These are phyloP conservation scores for Linyphia triangularis DNA, from an alignment of 2,888 invertebrate species.

Conservation along the genomic window DNA sequence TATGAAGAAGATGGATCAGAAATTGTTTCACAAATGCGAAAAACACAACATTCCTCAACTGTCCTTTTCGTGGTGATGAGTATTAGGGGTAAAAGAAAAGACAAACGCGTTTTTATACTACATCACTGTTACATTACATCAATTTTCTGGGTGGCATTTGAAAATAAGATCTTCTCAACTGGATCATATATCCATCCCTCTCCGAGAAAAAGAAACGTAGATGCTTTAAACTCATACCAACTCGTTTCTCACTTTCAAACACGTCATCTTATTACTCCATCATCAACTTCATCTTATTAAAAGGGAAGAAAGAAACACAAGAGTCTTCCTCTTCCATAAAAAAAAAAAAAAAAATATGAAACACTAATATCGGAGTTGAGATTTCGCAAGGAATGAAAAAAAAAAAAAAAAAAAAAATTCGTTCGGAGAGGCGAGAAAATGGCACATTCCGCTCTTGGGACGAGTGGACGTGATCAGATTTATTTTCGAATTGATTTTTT, in stretches of 20 bases:
- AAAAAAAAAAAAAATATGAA: too few species aligned
- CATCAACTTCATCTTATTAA: neutral
- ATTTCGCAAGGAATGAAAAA: neutral
- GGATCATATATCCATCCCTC: too few species aligned
- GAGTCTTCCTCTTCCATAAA: neutral
- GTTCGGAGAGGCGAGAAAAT: slow-evolving; percentile 5
- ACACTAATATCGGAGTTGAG: neutral
- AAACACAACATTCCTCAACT: too few species aligned
- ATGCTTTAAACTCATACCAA: neutral
- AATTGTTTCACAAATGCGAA: too few species aligned
- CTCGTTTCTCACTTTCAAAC: neutral
- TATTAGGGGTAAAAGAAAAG: too few species aligned
- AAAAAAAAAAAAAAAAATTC: neutral
- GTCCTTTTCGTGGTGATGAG: too few species aligned
- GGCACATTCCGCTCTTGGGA: neutral
- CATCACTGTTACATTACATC: too few species aligned
- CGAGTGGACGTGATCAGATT: slow-evolving; percentile 33
- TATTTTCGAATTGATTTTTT: slow-evolving; percentile 30
- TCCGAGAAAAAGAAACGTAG: neutral
- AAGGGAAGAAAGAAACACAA: neutral
- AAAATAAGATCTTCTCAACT: too few species aligned
- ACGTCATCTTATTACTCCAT: neutral
- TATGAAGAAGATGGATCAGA: too few species aligned
- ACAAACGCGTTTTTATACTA: too few species aligned
- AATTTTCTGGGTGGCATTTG: too few species aligned